Percentiles rank a stretch among this genome's conserved stretches.
These are phyloP conservation scores for Cantharis flavilabris DNA, from an alignment of 2,888 invertebrate genomes.

Conservation along the genomic window DNA sequence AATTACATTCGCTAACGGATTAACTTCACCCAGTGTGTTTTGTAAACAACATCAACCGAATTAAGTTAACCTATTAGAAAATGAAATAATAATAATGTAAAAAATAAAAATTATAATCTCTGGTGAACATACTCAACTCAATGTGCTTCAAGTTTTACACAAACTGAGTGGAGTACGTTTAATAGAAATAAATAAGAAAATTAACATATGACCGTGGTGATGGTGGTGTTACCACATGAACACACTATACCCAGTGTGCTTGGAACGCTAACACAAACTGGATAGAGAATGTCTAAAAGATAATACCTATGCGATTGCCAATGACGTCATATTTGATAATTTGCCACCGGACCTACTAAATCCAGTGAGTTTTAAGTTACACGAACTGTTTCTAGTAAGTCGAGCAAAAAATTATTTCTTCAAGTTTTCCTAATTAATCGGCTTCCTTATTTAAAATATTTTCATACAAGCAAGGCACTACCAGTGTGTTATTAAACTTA, in stretches of 20 bases:
- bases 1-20: neutral
- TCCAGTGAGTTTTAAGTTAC: neutral
- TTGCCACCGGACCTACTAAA: neutral
- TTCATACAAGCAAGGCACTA: constrained; percentile 47
- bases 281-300: neutral
- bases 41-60: constrained; percentile 32
- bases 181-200: neutral
- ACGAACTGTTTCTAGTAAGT: neutral
- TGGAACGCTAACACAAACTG: neutral
- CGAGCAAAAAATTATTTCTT: neutral
- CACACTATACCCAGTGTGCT: neutral
- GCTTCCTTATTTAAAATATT: neutral
- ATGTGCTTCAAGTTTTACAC: neutral
- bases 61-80: constrained; percentile 24
- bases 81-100: neutral
- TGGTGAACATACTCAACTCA: neutral
- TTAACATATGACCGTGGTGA: neutral
- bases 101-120: neutral
- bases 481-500: constrained; percentile 51
- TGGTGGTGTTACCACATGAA: neutral
- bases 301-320: neutral
- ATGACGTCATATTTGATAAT: neutral
- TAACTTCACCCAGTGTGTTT: constrained; percentile 24
- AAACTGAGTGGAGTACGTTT: neutral
- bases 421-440: neutral